Base-by-base conservation (phyloP, 2,113 vertebrate genomes). In the Dipodomys merriami region DNA sequence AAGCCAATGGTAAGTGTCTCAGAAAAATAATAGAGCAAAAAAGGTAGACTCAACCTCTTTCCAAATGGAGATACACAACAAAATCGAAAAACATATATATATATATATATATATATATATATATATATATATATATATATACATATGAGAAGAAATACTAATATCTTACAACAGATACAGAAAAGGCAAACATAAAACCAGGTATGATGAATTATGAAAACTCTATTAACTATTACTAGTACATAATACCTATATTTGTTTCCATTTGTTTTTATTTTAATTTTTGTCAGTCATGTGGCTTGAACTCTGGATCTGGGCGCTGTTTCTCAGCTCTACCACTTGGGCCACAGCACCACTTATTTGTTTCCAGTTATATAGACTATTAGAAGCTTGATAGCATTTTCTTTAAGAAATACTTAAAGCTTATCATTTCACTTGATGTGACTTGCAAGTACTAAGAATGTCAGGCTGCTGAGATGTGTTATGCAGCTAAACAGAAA, bases 1-100 rank as follows among this genome's bases (percentile, higher is more conserved):
- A 97, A 94, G 98, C 98, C 88, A 98, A 97, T 65, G 98, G 99
- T 98, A 94, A 97, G 98, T 95, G 68, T 89, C 30, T 91, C 65
- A 35, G 25, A 13, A 71, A 92, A 86, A 53, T 6, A 33, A 8
- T 1, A 3, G 64, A 62, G 25, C 44, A 57, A 80, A 91, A 46
- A 20, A 44, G 35, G 5, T n/a, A 85, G 64, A 57, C 4, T 33
- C 9, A 30, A 53, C 35, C 22, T 77, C 23, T 76, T 71, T 80
- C 53, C n/a, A 49, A 73, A 7, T 25, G 74, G 3, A 74, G 23
- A 62, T 64, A 3, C 15, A 29, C 81, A 91, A 64, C 60, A 80
- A 88, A 64, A 69, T 57, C 33, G 20, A 88, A 91, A 91, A 49
- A 65, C 10, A 90, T 29, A 86, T 39, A 39, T 39, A 39, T 39